A percentile compares a stretch with the other conserved stretches of the same genome.
phyloP scores from a whole-genome alignment of 2,113 vertebrate genomes.

The Campylomormyrus numenius region DNA sequence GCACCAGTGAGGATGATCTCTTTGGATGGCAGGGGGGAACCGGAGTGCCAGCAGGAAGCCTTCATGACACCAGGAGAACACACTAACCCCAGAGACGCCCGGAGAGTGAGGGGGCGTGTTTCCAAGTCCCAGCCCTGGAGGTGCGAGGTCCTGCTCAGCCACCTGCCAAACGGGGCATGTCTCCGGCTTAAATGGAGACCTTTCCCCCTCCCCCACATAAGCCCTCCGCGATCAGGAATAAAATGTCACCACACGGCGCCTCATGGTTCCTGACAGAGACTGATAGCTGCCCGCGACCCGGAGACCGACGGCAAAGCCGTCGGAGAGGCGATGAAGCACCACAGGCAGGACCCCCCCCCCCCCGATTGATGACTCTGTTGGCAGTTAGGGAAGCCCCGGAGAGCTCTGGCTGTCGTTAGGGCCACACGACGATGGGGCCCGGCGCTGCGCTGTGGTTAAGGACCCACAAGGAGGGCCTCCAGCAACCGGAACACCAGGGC shows the following conservation, averaged over 20 bases:
- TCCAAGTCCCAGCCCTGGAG: not conserved
- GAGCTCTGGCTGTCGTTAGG: not conserved
- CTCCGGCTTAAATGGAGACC: not conserved
- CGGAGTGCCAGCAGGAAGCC: not conserved
- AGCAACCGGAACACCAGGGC: not conserved
- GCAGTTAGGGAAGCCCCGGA: not conserved
- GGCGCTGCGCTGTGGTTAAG: not conserved
- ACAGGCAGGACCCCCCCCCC: not conserved
- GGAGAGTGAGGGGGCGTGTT: not conserved
- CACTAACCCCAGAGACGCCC: not conserved
- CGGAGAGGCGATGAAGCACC: not conserved
- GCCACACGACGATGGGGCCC: not conserved
- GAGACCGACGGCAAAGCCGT: not conserved
- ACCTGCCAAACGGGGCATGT: not conserved
- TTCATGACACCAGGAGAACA: not conserved
- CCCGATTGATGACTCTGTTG: not conserved
- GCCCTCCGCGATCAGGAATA: not conserved
- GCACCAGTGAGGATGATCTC: not conserved
- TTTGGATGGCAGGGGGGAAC: not conserved
- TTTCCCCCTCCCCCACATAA: not conserved
- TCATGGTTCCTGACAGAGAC: not conserved
- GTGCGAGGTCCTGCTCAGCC: not conserved
- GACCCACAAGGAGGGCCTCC: not conserved
- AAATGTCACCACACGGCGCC: not conserved
- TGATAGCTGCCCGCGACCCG: not conserved